Evolutionary conservation across 2,113 vertebrate genomes (phyloP).

Genomic region (Laticauda colubrina): DNA sequence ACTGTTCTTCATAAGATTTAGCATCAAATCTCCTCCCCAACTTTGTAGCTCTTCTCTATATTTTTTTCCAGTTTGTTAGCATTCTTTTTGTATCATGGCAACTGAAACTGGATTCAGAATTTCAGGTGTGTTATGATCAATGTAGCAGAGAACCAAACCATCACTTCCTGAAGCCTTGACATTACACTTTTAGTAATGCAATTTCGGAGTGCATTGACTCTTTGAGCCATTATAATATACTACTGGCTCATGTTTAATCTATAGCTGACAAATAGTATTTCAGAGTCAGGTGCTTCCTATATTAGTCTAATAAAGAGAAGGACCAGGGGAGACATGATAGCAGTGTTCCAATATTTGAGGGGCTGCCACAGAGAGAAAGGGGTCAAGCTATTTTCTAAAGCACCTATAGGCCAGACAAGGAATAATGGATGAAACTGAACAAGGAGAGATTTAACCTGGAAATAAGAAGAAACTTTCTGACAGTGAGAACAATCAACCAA

Average conservation of each 20-base stretch:
- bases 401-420: too few relatives aligned
- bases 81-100: background rate
- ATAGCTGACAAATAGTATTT: background rate
- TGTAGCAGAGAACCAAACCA: background rate
- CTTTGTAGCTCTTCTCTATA: background rate
- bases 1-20: background rate
- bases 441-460: too few relatives aligned
- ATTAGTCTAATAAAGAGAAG: too few relatives aligned
- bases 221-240: background rate
- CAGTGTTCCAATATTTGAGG: too few relatives aligned
- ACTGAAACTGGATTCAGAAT: background rate
- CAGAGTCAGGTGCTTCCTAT: background rate
- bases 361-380: too few relatives aligned
- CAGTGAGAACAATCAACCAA: too few relatives aligned
- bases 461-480: too few relatives aligned
- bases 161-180: background rate
- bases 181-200: background rate
- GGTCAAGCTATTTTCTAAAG: too few relatives aligned
- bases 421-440: too few relatives aligned
- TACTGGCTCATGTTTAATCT: background rate
- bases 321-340: too few relatives aligned
- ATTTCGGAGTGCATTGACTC: background rate
- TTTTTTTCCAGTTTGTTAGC: background rate
- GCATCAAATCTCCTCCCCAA: background rate
- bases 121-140: background rate